A percentile compares a stretch with the other conserved stretches of the same genome.
Evolutionary conservation across 2,888 invertebrate species (phyloP).

Genomic region (Platypus cylindrus): DNA sequence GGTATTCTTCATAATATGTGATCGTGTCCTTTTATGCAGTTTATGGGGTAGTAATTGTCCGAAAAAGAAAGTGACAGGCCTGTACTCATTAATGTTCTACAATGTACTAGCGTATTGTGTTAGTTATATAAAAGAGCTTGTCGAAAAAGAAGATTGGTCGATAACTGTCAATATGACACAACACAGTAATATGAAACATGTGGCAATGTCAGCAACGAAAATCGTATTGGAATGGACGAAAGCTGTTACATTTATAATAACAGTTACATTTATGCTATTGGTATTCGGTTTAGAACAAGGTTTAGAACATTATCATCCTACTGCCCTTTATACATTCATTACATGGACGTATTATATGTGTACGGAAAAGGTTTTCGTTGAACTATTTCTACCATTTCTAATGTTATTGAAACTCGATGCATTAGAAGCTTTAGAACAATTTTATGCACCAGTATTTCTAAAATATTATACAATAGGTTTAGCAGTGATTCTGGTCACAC

Average conservation of each 20-base stretch:
- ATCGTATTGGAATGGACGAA: constrained; percentile 73
- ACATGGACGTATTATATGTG: constrained; percentile 59
- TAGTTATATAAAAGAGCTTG: constrained; percentile 58
- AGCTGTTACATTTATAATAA: constrained; percentile 66
- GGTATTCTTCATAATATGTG: constrained; percentile 61
- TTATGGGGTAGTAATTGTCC: constrained; percentile 34
- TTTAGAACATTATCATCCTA: constrained; percentile 59
- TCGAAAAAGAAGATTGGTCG: constrained; percentile 66
- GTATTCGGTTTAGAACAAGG: constrained; percentile 66
- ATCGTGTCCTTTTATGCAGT: constrained; percentile 46
- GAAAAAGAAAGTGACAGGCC: constrained; percentile 44
- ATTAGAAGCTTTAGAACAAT: constrained; percentile 56
- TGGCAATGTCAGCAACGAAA: constrained; percentile 71
- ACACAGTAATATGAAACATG: constrained; percentile 55
- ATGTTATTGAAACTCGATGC: constrained; percentile 46
- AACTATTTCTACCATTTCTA: constrained; percentile 48
- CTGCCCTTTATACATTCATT: constrained; percentile 48
- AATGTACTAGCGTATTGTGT: constrained; percentile 69
- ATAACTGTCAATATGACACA: constrained; percentile 62
- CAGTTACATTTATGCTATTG: constrained; percentile 60
- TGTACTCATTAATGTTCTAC: constrained; percentile 72
- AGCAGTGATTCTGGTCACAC: constrained; percentile 43
- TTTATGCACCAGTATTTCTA: constrained; percentile 56
- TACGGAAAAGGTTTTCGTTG: constrained; percentile 59
- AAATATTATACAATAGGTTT: constrained; percentile 44